These are phyloP conservation scores for Camponotus fellah DNA, from an alignment of 2,888 invertebrate genomes.

Conservation along the genomic window DNA sequence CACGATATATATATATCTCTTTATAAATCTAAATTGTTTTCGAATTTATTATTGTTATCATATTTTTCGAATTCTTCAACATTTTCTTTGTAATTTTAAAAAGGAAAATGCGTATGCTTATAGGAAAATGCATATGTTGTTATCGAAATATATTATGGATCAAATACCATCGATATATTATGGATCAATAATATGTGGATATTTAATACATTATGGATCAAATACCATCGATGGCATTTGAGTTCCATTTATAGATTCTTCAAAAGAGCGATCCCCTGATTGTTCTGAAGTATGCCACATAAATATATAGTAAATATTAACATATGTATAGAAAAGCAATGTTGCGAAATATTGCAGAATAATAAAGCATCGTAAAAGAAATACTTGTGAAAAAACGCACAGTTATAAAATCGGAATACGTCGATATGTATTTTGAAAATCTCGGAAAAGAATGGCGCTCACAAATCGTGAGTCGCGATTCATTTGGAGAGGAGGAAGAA, in stretches of 20 bases:
- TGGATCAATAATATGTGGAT: too few species aligned
- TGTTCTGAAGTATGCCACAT: background rate
- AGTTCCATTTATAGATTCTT: background rate
- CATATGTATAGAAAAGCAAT: slow-evolving; percentile 4
- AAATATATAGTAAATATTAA: slow-evolving; percentile 62
- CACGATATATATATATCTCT: too few species aligned
- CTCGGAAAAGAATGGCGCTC: background rate
- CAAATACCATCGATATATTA: too few species aligned
- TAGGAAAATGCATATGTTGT: too few species aligned
- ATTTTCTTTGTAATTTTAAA: too few species aligned
- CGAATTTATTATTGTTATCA: too few species aligned
- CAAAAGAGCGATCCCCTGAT: background rate
- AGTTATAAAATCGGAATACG: background rate
- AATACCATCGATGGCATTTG: background rate
- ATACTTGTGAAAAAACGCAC: background rate
- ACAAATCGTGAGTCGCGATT: background rate
- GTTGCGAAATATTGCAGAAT: background rate
- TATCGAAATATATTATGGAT: too few species aligned
- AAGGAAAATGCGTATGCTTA: too few species aligned
- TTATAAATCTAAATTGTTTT: too few species aligned
- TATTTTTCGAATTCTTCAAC: too few species aligned
- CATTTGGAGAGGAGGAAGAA: background rate
- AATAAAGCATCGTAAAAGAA: background rate
- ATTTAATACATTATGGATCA: too few species aligned
- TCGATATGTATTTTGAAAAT: background rate